phyloP scores from a whole-genome alignment of 2,888 invertebrate genomes.

The Limnephilus rhombicus region DNA sequence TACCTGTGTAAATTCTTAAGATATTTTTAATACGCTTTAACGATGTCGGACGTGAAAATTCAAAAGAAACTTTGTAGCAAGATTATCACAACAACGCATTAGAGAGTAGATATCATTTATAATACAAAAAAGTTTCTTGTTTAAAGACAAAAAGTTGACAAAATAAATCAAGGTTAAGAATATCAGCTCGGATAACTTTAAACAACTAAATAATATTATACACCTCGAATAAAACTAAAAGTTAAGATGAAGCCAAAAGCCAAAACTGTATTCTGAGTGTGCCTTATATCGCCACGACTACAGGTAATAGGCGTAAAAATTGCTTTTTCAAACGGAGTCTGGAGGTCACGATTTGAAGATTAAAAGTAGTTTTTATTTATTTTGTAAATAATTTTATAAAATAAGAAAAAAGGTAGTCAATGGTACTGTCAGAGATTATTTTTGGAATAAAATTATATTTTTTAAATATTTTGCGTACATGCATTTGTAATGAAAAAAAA shows the following conservation, averaged over 20 bases:
- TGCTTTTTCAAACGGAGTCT: no score
- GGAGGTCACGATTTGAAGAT: no score
- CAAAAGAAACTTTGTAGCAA: neutral
- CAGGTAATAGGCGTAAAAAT: no score
- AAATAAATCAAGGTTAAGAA: neutral
- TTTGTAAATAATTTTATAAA: no score
- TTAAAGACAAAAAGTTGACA: neutral
- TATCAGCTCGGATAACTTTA: neutral
- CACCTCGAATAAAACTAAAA: neutral
- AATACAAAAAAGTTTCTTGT: neutral
- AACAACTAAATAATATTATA: neutral
- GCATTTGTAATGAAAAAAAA: no score
- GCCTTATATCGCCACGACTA: no score
- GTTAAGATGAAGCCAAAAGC: neutral
- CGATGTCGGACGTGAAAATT: neutral
- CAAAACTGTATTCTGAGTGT: no score
- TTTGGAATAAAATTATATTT: no score
- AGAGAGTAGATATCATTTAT: neutral
- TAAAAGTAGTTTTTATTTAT: no score
- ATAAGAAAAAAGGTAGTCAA: no score
- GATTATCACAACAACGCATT: neutral
- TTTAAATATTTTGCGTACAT: no score
- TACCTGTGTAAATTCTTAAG: neutral
- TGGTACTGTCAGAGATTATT: no score
- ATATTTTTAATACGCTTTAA: neutral